Evolutionary conservation across 1,140 invertebrate species (phyloP).

Genomic region (Tetragnatha versicolor): DNA sequence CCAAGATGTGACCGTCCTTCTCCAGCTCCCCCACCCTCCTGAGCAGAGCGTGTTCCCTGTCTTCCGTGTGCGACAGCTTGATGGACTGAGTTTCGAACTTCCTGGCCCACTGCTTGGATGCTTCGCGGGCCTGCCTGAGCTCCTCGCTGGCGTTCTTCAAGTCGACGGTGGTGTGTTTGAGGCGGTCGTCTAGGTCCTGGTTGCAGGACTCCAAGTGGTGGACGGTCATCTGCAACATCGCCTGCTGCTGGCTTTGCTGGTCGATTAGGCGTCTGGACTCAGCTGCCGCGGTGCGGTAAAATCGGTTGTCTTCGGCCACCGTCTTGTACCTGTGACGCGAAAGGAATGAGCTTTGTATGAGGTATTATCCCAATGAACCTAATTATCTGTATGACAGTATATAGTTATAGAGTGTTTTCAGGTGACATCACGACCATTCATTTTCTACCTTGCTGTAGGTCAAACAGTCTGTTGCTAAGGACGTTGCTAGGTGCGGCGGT

Average conservation of each 20-base stretch:
- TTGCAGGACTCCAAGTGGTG: conserved; percentile 26
- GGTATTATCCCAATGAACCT: no score
- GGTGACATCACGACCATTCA: no score
- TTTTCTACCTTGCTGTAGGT: no score
- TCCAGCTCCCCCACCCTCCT: neutral
- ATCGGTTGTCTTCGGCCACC: conserved; percentile 3
- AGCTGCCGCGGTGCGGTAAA: neutral
- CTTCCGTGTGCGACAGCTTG: neutral
- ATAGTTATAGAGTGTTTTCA: no score
- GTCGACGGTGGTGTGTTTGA: neutral
- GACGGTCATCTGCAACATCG: neutral
- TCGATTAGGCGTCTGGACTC: conserved; percentile 8
- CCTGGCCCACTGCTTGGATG: neutral
- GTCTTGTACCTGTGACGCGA: neutral
- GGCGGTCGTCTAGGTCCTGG: neutral
- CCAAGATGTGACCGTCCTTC: neutral
- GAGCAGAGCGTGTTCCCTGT: neutral
- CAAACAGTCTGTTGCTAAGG: no score
- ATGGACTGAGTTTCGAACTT: neutral
- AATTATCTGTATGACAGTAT: no score
- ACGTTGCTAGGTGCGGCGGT: no score
- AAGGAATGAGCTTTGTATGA: no score
- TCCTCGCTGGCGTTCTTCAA: neutral
- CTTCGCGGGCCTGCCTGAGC: neutral
- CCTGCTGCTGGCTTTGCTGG: neutral